Percentiles rank a stretch among this genome's conserved stretches.
These are phyloP conservation scores for Standfussiana lucernea DNA, from an alignment of 2,888 invertebrate species.

Conservation along the genomic window DNA sequence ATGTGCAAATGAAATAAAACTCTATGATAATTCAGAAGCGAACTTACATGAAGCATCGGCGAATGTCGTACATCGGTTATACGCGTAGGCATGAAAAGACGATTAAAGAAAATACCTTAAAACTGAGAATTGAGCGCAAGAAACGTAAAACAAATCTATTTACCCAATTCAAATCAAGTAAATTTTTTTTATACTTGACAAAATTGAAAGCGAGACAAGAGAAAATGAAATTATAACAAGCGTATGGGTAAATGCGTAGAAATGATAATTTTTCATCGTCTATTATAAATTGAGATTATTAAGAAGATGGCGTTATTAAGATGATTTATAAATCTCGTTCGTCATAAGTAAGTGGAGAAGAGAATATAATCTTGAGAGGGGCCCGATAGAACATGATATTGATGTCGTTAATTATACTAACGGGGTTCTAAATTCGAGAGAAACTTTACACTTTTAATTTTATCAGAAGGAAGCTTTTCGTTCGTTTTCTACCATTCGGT, in stretches of 20 bases:
- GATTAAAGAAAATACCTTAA: conserved; percentile 86
- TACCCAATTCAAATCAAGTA: conserved; percentile 81
- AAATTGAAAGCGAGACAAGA: conserved; percentile 76
- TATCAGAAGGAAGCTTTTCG: background rate
- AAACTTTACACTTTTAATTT: conserved; percentile 25
- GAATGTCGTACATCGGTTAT: conserved; percentile 83
- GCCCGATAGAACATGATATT: conserved; percentile 55
- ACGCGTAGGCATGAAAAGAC: conserved; percentile 88
- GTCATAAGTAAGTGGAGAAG: conserved; percentile 54
- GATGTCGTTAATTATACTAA: conserved; percentile 34
- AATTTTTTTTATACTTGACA: conserved; percentile 75
- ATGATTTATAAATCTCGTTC: conserved; percentile 62
- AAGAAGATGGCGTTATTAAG: conserved; percentile 44
- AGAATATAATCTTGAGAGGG: conserved; percentile 36
- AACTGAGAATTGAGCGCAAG: conserved; percentile 83
- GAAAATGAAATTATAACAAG: conserved; percentile 77
- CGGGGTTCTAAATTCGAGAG: conserved; percentile 28
- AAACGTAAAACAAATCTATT: conserved; percentile 79
- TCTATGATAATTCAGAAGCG: conserved; percentile 76
- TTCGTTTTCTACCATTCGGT: background rate
- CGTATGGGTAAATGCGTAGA: conserved; percentile 76
- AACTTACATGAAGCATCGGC: conserved; percentile 89
- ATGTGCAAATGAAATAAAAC: conserved; percentile 85
- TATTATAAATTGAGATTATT: conserved; percentile 58
- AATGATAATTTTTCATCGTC: conserved; percentile 61